Percentiles rank a stretch among this genome's conserved stretches.
Evolutionary conservation across 1,140 invertebrate genomes (phyloP).

Genomic region (Pseudomyrmex cubaensis): DNA sequence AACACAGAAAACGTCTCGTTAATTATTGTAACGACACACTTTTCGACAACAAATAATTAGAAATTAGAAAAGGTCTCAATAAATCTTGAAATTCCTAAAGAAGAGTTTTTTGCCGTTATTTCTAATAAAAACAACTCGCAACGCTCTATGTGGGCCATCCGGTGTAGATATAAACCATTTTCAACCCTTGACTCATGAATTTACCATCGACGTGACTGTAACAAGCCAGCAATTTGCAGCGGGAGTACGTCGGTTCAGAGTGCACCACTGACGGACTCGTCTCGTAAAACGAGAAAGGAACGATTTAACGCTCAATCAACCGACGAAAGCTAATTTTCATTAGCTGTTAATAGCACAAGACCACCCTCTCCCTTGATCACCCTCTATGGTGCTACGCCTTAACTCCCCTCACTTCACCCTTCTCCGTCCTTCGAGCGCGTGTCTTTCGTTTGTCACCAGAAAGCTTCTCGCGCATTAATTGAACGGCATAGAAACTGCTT

Average conservation of each 20-base stretch:
- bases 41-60: background rate
- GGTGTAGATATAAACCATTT: slow-evolving; percentile 26
- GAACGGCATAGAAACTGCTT: background rate
- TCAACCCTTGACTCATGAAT: slow-evolving; percentile 55
- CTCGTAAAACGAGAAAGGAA: slow-evolving; percentile 83
- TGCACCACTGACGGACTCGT: slow-evolving; percentile 77
- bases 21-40: background rate
- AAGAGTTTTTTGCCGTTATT: too few species aligned
- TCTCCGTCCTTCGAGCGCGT: slow-evolving; percentile 53
- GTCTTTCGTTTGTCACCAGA: slow-evolving; percentile 43
- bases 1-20: background rate
- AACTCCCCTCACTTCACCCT: slow-evolving; percentile 66
- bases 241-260: slow-evolving; percentile 79
- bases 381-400: slow-evolving; percentile 71
- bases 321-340: slow-evolving; percentile 86
- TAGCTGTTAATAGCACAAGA: slow-evolving; percentile 83
- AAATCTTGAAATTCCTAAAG: too few species aligned
- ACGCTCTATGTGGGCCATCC: background rate
- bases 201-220: slow-evolving; percentile 32
- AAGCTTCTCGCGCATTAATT: slow-evolving; percentile 17
- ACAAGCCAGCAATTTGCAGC: slow-evolving; percentile 40
- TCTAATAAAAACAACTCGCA: background rate
- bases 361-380: slow-evolving; percentile 70
- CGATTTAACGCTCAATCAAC: slow-evolving; percentile 85
- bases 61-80: too few species aligned